Percentiles rank a stretch among this genome's conserved stretches.
phyloP scores from a whole-genome alignment of 2,797 vertebrate genomes.

The Sebastes hubbsi region DNA sequence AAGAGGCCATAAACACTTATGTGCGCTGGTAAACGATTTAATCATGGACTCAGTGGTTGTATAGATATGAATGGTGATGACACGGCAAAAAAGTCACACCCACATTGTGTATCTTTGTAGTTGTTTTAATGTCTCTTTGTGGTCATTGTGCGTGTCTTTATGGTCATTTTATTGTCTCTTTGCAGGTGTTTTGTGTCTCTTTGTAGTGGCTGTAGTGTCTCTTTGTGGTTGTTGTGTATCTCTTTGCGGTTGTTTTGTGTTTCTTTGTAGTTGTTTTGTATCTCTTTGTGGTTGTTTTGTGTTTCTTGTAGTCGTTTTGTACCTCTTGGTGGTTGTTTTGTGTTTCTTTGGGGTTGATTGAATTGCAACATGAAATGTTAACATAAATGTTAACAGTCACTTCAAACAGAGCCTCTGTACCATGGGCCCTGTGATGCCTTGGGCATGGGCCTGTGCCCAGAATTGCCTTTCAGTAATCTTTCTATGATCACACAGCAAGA shows the following conservation, averaged over 20 bases:
- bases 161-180: background rate
- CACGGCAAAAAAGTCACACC: too few relatives aligned
- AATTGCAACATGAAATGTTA: background rate
- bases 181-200: background rate
- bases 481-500: background rate
- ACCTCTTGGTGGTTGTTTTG: background rate
- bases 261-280: too few relatives aligned
- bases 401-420: background rate
- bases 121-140: too few relatives aligned
- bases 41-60: too few relatives aligned
- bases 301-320: background rate
- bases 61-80: too few relatives aligned
- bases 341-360: background rate
- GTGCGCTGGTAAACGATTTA: too few relatives aligned
- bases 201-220: background rate
- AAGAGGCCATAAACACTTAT: too few relatives aligned
- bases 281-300: background rate
- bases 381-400: background rate
- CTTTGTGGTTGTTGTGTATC: background rate
- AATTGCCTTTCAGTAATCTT: background rate
- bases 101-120: too few relatives aligned
- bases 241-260: background rate
- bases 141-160: background rate
- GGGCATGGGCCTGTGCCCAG: background rate
- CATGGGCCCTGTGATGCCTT: background rate